Conservation (phyloP, 2,797 vertebrate species). For the Eospalax fontanierii region DNA sequence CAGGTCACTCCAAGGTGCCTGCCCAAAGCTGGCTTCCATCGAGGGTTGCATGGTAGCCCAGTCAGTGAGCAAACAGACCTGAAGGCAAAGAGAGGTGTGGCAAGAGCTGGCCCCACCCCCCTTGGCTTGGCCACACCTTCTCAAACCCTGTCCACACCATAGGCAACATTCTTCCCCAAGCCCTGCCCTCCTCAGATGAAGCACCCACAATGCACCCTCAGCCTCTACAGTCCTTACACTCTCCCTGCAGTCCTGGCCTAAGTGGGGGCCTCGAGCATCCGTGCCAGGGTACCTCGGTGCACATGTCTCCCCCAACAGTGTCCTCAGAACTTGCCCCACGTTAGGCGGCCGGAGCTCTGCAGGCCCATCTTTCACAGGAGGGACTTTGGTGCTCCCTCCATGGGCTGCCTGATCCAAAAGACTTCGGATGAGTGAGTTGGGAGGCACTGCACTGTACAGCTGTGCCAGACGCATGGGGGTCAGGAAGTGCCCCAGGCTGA, state of each 20-base stretch:
- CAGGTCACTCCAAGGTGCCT: conserved; percentile 93
- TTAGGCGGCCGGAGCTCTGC: conserved; percentile 77
- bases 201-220: not conserved
- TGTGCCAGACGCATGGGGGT: conserved; percentile 90
- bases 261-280: not conserved
- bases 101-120: not conserved
- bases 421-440: conserved; percentile 88
- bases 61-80: conserved; percentile 66
- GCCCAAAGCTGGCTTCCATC: conserved; percentile 75
- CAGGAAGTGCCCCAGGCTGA: conserved; percentile 93
- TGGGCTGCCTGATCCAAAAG: conserved; percentile 90
- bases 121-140: fast-evolving
- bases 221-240: not conserved
- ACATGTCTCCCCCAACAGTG: conserved; percentile 93
- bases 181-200: not conserved
- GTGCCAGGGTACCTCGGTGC: conserved; percentile 88
- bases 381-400: conserved; percentile 66
- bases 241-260: not conserved
- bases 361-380: not conserved
- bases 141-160: not conserved
- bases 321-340: conserved; percentile 91
- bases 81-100: not conserved
- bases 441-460: conserved; percentile 91
- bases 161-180: not conserved
- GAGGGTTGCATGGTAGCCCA: conserved; percentile 60